Conservation (phyloP, 2,888 invertebrate species). For the Tolmerus cingulatus region DNA sequence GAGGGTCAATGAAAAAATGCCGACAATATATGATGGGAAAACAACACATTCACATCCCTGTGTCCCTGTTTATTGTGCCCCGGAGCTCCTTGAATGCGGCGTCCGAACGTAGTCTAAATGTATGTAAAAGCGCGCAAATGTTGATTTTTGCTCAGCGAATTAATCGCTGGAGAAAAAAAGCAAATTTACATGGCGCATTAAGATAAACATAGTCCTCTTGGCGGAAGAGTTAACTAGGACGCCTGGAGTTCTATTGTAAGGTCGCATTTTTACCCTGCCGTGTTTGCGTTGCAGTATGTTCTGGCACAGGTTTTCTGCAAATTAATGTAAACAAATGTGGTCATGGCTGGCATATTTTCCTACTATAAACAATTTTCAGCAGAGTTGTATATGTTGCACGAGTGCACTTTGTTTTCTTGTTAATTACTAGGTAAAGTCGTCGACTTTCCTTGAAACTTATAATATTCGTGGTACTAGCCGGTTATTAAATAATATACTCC, state of each 20-base stretch:
- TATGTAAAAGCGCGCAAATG: neutral
- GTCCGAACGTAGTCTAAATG: neutral
- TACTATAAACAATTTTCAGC: neutral
- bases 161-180: neutral
- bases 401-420: neutral
- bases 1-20: neutral
- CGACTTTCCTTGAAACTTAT: too few relatives aligned
- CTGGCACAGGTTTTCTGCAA: neutral
- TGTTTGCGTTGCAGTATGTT: neutral
- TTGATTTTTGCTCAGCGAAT: neutral
- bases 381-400: too few relatives aligned
- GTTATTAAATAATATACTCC: too few relatives aligned
- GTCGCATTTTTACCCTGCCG: neutral
- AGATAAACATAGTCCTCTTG: neutral
- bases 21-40: neutral
- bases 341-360: neutral
- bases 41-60: neutral
- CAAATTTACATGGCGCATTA: neutral
- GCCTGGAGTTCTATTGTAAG: neutral
- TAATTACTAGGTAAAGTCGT: neutral
- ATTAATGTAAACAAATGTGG: neutral
- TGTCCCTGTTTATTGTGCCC: neutral
- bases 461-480: neutral
- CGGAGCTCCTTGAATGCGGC: neutral
- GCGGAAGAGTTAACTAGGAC: neutral